Evolutionary conservation across 2,113 vertebrate genomes (phyloP), one percentile per base, ranked within the genome.

Genomic region (Phyllostomus discolor): DNA sequence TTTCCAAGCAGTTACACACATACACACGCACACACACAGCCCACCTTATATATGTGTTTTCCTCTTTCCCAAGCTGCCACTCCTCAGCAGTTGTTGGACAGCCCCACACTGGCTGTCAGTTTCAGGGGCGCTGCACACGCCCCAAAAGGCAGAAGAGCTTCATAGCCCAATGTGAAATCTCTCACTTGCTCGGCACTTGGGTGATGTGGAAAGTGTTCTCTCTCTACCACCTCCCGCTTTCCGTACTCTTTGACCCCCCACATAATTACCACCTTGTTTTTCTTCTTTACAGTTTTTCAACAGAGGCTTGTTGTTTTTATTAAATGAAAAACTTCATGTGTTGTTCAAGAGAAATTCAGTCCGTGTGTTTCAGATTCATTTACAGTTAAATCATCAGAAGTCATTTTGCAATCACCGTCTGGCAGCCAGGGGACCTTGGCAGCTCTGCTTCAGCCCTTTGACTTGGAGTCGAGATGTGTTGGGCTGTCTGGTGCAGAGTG

Each of bases 301-400:
- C 84, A 92, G 54, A 22, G 19, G 35, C 67, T 52, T 41, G 4
- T 33, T 73, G n/a, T 52, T 81, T 83, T 95, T 48, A 87, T 94
- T 94, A 97, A 93, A 94, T 94, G 85, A 97, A 94, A 93, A 81
- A 38, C 90, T 90, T 90, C 80, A 87, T 93, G 66, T 41, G 75
- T 59, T 92, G 41, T 97, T 97, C 94, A 90, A 94, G 84, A 67
- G 95, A 97, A 97, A 97, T 97, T 95, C 88, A 96, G 94, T 94
- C 95, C 43, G 79, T 96, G 87, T 96, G 94, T 94, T 96, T 96
- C 83, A 92, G 91, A 97, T 97, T 97, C 97, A 98, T 96, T 96
- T 97, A 90, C 70, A 91, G 93, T 97, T 97, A 95, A 97, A 93
- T 98, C 97, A 97, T 96, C 94, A 96, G 93, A 94, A 93, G 91